A percentile compares a stretch with the other conserved stretches of the same genome.
Conservation (phyloP, 64 coral and sea anemone species). For the Dendronephthya gigantea region DNA sequence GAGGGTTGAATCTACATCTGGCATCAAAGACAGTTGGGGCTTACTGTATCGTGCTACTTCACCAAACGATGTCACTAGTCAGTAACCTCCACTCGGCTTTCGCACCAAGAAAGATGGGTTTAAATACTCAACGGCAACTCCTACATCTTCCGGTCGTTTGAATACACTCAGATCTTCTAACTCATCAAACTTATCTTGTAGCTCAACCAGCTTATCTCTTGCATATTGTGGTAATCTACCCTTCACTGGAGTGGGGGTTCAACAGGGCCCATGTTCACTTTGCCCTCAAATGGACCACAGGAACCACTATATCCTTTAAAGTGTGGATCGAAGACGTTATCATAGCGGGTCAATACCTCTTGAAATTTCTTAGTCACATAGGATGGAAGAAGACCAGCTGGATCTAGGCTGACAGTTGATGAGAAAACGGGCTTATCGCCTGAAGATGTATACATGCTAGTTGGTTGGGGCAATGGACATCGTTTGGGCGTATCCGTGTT, state of each 20-base stretch:
- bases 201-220: conserved; percentile 11
- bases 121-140: background rate
- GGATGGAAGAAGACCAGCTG: background rate
- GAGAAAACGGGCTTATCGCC: background rate
- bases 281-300: conserved; percentile 7
- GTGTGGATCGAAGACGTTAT: background rate
- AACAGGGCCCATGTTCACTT: conserved; percentile 37
- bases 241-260: conserved; percentile 10
- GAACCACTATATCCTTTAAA: conserved; percentile 26
- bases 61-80: background rate
- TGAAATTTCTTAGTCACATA: background rate
- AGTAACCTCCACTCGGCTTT: background rate
- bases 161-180: conserved; percentile 17
- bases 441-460: background rate
- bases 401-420: background rate
- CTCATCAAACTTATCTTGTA: conserved; percentile 39
- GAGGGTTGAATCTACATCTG: background rate
- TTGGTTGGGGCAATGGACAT: background rate
- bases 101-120: background rate
- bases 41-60: background rate
- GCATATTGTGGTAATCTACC: conserved; percentile 23
- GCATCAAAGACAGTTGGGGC: background rate
- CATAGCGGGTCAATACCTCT: background rate
- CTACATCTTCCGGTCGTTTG: conserved; percentile 15
- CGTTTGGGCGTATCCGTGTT: background rate